These are phyloP conservation scores for Grallaria varia DNA, from an alignment of 2,113 vertebrate species.

Conservation along the genomic window DNA sequence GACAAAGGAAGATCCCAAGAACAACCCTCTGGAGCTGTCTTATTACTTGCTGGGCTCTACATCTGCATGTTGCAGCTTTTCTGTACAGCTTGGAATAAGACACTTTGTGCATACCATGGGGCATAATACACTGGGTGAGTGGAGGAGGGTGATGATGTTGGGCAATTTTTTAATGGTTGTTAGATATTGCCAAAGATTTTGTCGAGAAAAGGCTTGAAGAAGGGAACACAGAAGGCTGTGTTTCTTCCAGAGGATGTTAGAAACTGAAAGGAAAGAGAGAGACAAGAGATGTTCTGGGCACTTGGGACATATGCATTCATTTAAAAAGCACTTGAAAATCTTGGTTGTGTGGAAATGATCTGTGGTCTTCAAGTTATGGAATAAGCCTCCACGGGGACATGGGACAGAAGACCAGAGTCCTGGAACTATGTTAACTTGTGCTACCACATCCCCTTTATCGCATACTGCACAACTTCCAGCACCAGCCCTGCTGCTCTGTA, in stretches of 20 bases:
- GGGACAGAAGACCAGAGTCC: neutral
- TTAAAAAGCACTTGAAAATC: neutral
- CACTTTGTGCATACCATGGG: rapidly evolving
- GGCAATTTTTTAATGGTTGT: neutral
- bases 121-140: neutral
- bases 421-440: too few species aligned
- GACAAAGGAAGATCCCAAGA: neutral
- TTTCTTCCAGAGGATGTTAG: neutral
- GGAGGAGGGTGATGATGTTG: neutral
- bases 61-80: neutral
- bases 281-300: neutral
- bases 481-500: neutral
- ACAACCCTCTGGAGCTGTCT: neutral
- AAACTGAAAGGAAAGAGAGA: neutral
- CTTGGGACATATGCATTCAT: neutral
- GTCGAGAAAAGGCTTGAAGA: neutral
- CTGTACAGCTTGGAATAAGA: neutral
- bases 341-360: neutral
- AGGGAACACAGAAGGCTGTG: neutral
- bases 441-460: neutral
- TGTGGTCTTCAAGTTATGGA: neutral
- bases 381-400: neutral
- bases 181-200: neutral
- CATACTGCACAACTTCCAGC: neutral
- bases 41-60: neutral